Conservation (phyloP, 1,140 invertebrate species). For the Aleiodes sp. region DNA sequence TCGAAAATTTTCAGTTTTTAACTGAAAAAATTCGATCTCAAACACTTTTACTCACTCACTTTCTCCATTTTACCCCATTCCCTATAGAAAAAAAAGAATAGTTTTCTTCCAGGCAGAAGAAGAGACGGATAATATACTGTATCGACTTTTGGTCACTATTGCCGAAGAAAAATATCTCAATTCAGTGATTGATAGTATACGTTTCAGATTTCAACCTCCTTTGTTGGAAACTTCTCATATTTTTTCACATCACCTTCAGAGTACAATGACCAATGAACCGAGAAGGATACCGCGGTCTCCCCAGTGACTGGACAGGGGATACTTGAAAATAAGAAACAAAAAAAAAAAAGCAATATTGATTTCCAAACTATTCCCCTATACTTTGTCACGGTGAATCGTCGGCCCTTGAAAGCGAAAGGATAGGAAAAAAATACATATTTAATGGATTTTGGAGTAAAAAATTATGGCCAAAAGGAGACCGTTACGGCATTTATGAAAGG, state of each 20-base stretch:
- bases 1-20: no score
- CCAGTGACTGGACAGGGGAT: not conserved
- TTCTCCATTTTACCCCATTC: no score
- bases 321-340: no score
- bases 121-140: not conserved
- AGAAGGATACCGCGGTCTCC: not conserved
- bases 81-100: no score
- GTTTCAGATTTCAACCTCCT: not conserved
- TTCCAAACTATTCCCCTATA: not conserved
- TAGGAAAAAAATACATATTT: not conserved
- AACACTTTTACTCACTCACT: no score
- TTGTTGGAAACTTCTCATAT: not conserved
- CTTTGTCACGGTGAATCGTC: not conserved
- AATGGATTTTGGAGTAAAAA: not conserved
- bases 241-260: constrained; percentile 8
- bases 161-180: not conserved
- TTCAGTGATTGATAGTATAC: constrained; percentile 5
- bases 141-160: not conserved
- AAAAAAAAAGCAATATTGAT: constrained; percentile 12
- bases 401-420: not conserved
- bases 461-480: not conserved
- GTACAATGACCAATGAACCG: constrained; percentile 11
- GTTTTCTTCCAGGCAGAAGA: no score
- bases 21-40: no score
- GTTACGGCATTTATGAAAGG: not conserved